Conservation (phyloP, 2,113 vertebrate species). For the Hippocampus guttulatus region DNA sequence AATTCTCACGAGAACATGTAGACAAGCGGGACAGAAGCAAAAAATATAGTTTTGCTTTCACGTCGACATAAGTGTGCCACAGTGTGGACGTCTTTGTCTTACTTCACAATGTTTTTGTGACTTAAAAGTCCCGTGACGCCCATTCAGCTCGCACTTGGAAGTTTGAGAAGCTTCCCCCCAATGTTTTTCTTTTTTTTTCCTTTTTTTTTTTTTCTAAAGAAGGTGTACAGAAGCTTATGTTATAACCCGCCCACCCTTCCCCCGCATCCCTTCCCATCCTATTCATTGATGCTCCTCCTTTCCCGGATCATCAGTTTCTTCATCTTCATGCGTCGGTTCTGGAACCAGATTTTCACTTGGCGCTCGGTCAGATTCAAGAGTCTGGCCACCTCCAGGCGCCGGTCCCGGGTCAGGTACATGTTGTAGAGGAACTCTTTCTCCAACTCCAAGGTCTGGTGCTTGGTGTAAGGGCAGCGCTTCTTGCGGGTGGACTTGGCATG, state of each 20-base stretch:
- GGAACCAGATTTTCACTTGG: conserved; percentile 73
- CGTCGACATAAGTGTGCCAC: conserved; percentile 42
- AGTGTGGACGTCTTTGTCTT: background rate
- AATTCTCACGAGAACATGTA: background rate
- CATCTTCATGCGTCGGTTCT: conserved; percentile 73
- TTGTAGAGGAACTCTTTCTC: conserved; percentile 73
- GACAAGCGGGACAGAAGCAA: conserved; percentile 26
- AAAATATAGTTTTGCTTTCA: conserved; percentile 29
- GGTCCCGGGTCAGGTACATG: conserved; percentile 70
- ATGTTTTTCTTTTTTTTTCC: background rate
- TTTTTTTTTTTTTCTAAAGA: background rate
- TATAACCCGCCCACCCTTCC: conserved; percentile 20
- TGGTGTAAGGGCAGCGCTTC: conserved; percentile 68
- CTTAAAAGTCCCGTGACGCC: background rate
- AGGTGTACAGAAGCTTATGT: background rate
- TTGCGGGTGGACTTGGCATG: conserved; percentile 65
- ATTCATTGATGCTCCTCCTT: conserved; percentile 57
- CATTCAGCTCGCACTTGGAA: background rate
- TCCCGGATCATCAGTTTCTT: conserved; percentile 72
- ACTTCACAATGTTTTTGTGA: background rate
- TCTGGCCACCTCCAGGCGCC: conserved; percentile 68
- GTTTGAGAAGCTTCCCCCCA: background rate
- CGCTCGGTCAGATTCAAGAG: conserved; percentile 67
- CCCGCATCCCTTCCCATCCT: conserved; percentile 7
- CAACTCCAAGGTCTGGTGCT: conserved; percentile 70